Conservation (phyloP, 2,797 vertebrate genomes). For the Cuniculus paca region DNA sequence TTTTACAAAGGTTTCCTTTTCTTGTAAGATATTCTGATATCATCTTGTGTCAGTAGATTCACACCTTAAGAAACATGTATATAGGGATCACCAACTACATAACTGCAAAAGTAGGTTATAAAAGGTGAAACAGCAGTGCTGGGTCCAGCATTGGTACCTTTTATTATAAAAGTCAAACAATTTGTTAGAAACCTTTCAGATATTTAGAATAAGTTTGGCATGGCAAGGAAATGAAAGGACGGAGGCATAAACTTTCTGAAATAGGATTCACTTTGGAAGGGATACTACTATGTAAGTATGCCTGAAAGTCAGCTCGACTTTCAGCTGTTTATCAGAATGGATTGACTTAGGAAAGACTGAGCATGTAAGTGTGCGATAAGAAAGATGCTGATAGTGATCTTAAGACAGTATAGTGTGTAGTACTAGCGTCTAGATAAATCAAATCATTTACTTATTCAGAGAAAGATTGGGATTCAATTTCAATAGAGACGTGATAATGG, state of each 20-base stretch:
- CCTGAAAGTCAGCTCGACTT: background rate
- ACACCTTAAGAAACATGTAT: background rate
- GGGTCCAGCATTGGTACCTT: background rate
- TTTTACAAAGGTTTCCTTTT: background rate
- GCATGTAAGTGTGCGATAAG: background rate
- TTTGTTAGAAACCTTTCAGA: background rate
- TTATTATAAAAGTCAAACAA: background rate
- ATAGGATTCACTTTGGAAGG: background rate
- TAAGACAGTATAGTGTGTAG: background rate
- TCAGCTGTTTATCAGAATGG: background rate
- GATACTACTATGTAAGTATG: background rate
- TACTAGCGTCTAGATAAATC: background rate
- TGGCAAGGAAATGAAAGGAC: background rate
- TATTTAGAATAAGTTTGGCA: background rate
- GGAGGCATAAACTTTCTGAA: background rate
- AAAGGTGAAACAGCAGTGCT: background rate
- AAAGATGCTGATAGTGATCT: background rate
- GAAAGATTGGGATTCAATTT: background rate
- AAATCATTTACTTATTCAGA: no score
- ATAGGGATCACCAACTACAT: background rate
- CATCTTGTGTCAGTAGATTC: background rate
- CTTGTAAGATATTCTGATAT: constrained; percentile 5
- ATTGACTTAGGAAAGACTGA: background rate
- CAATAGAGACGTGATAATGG: background rate
- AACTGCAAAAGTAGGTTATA: background rate